phyloP scores from a whole-genome alignment of 2,797 vertebrate species.

The Galago senegalensis region DNA sequence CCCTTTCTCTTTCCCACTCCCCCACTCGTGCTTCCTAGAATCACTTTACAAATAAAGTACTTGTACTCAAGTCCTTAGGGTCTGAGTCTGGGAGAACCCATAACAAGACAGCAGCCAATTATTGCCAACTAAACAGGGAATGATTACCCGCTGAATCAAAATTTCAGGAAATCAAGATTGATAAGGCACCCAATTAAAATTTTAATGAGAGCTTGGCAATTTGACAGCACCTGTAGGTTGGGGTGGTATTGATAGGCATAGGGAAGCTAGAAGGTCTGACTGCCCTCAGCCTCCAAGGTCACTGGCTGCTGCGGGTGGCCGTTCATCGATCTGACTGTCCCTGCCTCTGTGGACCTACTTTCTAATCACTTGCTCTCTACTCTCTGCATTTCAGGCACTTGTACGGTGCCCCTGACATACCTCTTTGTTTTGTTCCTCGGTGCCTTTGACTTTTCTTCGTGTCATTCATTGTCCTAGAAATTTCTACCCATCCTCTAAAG shows the following conservation, averaged over 20 bases:
- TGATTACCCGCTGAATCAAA: constrained; percentile 56
- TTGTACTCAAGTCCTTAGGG: background rate
- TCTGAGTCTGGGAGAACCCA: background rate
- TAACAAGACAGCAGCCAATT: constrained; percentile 12
- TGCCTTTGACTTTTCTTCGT: background rate
- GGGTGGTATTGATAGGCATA: background rate
- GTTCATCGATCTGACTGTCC: background rate
- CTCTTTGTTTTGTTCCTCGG: background rate
- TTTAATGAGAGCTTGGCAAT: background rate
- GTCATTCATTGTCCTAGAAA: background rate
- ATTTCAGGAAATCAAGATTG: constrained; percentile 48
- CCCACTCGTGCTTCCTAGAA: background rate
- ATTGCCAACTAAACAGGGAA: constrained; percentile 55
- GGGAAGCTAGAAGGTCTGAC: background rate
- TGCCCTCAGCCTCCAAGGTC: background rate
- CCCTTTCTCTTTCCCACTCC: background rate
- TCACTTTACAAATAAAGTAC: constrained; percentile 40
- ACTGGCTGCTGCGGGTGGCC: background rate
- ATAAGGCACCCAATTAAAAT: constrained; percentile 32
- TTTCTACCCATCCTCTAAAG: constrained; percentile 53
- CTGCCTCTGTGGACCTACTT: background rate
- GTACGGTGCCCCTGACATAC: background rate
- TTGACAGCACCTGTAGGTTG: background rate
- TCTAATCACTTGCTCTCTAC: background rate
- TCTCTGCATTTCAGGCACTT: background rate